phyloP scores from a whole-genome alignment of 2,888 invertebrate genomes.

The Nasonovia ribisnigri region DNA sequence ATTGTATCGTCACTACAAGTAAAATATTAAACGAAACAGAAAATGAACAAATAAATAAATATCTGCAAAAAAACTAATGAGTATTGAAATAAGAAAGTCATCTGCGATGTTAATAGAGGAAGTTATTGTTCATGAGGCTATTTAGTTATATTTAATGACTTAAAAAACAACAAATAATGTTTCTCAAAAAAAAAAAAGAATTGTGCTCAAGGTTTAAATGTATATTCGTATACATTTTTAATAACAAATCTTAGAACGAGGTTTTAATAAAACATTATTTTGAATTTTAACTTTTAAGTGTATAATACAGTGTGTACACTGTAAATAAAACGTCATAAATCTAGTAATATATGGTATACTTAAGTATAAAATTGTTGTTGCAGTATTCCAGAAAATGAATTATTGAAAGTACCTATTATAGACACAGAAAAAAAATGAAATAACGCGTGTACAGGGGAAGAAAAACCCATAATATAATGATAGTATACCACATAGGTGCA shows the following conservation, averaged over 20 bases:
- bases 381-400: not conserved
- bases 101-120: not conserved
- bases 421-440: not conserved
- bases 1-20: not conserved
- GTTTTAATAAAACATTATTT: not conserved
- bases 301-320: not conserved
- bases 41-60: not conserved
- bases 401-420: not conserved
- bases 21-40: not conserved
- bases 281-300: not conserved
- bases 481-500: not conserved
- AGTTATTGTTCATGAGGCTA: not conserved
- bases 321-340: not conserved
- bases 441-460: not conserved
- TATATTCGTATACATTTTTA: not conserved
- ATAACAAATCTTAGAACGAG: not conserved
- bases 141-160: not conserved
- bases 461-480: not conserved
- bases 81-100: not conserved
- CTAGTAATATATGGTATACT: not conserved
- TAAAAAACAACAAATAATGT: not conserved
- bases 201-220: not conserved
- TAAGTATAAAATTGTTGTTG: not conserved
- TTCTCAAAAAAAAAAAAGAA: not conserved
- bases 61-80: not conserved